These are phyloP conservation scores for Cuculus canorus DNA, from an alignment of 2,797 vertebrate genomes.

Conservation along the genomic window DNA sequence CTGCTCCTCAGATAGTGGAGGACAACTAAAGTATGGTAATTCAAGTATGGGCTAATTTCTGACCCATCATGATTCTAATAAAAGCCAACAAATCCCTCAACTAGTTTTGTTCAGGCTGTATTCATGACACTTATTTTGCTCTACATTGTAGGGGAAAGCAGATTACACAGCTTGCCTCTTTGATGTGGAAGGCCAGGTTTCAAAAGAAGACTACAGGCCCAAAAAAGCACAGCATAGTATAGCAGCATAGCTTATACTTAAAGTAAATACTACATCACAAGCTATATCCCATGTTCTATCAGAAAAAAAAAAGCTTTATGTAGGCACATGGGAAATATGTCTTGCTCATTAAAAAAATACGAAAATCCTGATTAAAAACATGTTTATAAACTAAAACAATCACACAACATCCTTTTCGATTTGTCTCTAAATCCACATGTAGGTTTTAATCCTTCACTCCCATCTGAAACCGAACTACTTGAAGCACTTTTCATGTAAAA, in stretches of 20 bases:
- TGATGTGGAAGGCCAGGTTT: background rate
- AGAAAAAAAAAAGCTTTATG: background rate
- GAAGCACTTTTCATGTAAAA: background rate
- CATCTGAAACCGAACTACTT: background rate
- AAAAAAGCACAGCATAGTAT: background rate
- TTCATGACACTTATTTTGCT: background rate
- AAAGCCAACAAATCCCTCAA: background rate
- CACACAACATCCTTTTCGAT: background rate
- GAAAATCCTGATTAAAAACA: background rate
- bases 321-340: background rate
- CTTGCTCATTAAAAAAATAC: background rate
- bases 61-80: background rate
- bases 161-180: background rate
- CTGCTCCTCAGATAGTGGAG: background rate
- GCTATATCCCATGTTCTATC: rapidly evolving
- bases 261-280: background rate
- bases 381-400: background rate
- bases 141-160: background rate
- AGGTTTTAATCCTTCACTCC: background rate
- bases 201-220: background rate
- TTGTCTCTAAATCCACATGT: background rate
- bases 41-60: background rate
- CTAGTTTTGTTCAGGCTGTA: background rate
- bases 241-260: background rate
- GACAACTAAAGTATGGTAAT: background rate